Evolutionary conservation across 2,888 invertebrate genomes (phyloP).

Genomic region (Agrilus biguttatus): DNA sequence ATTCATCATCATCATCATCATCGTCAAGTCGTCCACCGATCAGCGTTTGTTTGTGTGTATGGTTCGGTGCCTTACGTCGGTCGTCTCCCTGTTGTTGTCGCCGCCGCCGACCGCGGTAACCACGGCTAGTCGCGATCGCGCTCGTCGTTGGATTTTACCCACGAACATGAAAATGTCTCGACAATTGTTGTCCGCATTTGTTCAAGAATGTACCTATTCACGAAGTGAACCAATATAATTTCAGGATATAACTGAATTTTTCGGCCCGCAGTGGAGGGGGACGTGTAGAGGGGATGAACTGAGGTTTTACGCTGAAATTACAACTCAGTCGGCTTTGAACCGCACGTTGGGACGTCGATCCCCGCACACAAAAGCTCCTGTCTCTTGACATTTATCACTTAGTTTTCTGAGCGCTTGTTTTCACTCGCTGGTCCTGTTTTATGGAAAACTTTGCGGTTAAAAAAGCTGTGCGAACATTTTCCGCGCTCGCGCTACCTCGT

Average conservation of each 20-base stretch:
- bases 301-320: constrained; percentile 9
- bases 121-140: background rate
- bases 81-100: constrained; percentile 1
- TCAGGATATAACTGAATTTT: constrained; percentile 18
- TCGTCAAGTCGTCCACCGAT: no score
- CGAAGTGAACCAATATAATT: constrained; percentile 17
- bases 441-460: no score
- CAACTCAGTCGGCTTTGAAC: constrained; percentile 14
- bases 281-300: constrained; percentile 8
- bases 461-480: no score
- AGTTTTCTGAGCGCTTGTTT: no score
- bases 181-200: constrained; percentile 4
- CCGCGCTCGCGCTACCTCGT: no score
- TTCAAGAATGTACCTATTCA: constrained; percentile 13
- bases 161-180: background rate
- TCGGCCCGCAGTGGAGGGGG: constrained; percentile 12
- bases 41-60: no score
- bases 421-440: no score
- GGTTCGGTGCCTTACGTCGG: constrained; percentile 1
- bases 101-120: background rate
- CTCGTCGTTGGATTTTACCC: no score
- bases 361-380: no score
- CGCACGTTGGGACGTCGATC: constrained; percentile 4
- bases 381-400: no score
- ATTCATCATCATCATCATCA: no score